A percentile compares a stretch with the other conserved stretches of the same genome.
Conservation (phyloP, 2,888 invertebrate genomes). For the Pyrocoelia pectoralis region DNA sequence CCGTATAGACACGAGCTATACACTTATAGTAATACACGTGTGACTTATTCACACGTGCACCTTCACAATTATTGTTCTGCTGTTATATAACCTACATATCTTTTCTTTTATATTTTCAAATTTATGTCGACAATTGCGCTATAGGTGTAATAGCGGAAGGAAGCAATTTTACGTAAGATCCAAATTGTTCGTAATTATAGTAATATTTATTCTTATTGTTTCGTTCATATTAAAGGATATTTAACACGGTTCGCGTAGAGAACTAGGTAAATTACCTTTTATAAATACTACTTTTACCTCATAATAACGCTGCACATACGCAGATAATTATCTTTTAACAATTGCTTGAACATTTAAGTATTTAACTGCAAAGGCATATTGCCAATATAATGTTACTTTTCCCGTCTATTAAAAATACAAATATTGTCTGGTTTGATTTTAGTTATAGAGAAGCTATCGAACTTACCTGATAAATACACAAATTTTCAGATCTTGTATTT, state of each 20-base stretch:
- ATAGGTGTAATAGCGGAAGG: conserved; percentile 12
- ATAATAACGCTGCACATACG: neutral
- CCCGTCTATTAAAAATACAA: too few species aligned
- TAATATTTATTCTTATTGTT: conserved; percentile 22
- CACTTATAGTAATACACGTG: too few species aligned
- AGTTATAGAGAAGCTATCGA: too few species aligned
- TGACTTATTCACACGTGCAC: conserved; percentile 20
- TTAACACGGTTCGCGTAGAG: conserved; percentile 11
- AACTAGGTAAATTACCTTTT: conserved; percentile 7
- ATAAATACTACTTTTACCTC: conserved; percentile 10
- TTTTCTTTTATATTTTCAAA: conserved; percentile 11
- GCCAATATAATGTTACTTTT: too few species aligned
- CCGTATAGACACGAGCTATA: conserved; percentile 30
- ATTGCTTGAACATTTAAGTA: neutral
- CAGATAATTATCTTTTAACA: neutral
- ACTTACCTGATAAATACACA: too few species aligned
- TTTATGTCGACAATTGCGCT: conserved; percentile 6
- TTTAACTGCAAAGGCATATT: too few species aligned
- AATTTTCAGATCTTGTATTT: too few species aligned
- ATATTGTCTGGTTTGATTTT: too few species aligned
- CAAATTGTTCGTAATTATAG: conserved; percentile 25
- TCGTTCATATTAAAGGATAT: conserved; percentile 12
- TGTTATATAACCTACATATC: conserved; percentile 17
- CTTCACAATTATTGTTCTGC: conserved; percentile 19
- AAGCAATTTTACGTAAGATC: conserved; percentile 24